A percentile compares a stretch with the other conserved stretches of the same genome.
Conservation (phyloP, 1,140 invertebrate genomes). For the Protaetia brevitarsis region DNA sequence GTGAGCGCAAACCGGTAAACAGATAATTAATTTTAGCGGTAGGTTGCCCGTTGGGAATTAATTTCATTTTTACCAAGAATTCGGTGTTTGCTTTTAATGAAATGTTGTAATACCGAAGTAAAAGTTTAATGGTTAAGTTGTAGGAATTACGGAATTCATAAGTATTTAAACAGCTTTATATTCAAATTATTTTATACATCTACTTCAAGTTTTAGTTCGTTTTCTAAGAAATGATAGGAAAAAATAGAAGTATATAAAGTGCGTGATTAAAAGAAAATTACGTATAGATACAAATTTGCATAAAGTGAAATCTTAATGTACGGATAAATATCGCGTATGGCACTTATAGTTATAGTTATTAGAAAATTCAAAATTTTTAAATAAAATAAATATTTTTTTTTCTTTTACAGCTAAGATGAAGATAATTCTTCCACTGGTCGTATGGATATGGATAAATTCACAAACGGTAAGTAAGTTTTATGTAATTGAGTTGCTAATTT, state of each 20-base stretch:
- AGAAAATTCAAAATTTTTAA: neutral
- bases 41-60: neutral
- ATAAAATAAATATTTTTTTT: conserved; percentile 4
- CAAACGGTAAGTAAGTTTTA: conserved; percentile 52
- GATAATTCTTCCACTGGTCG: conserved; percentile 68
- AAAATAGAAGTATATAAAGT: too few relatives aligned
- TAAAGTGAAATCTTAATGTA: too few relatives aligned
- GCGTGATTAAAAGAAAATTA: too few relatives aligned
- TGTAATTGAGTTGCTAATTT: too few relatives aligned
- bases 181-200: too few relatives aligned
- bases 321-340: neutral
- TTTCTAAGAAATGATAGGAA: too few relatives aligned
- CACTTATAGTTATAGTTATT: neutral
- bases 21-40: neutral
- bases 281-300: too few relatives aligned
- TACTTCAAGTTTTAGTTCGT: too few relatives aligned
- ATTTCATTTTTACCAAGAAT: neutral
- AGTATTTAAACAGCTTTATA: too few relatives aligned
- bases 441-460: conserved; percentile 59
- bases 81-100: neutral
- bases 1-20: neutral
- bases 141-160: too few relatives aligned
- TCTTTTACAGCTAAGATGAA: conserved; percentile 65
- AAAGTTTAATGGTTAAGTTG: too few relatives aligned
- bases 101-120: neutral